A percentile compares a stretch with the other conserved stretches of the same genome.
Conservation (phyloP, 2,113 vertebrate genomes). For the Gavia stellata region DNA sequence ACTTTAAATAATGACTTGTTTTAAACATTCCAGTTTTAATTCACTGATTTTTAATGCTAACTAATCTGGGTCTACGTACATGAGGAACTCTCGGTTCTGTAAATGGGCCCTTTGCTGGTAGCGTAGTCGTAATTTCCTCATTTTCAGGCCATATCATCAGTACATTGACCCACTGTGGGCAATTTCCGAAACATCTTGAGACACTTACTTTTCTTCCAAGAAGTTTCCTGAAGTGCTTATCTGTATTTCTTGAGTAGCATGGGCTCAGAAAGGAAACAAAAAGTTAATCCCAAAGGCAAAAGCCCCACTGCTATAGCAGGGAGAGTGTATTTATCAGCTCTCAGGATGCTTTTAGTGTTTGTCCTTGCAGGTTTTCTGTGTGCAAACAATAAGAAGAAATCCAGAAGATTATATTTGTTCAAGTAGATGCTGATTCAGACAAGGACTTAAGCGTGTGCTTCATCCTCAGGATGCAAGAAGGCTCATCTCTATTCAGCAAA, state of each 20-base stretch:
- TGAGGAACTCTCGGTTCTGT: not conserved
- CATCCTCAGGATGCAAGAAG: not conserved
- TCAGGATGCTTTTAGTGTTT: not conserved
- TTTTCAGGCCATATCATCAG: not conserved
- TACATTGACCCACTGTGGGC: not conserved
- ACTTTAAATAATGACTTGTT: not conserved
- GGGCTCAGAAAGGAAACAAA: not conserved
- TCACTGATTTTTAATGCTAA: not conserved
- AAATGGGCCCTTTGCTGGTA: not conserved
- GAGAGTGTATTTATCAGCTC: not conserved
- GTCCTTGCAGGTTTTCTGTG: not conserved
- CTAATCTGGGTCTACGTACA: not conserved
- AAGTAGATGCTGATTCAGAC: constrained; percentile 41
- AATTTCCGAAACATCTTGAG: not conserved
- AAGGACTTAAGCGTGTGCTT: not conserved
- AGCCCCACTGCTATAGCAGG: not conserved
- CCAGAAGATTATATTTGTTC: constrained; percentile 22
- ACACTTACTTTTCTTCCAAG: not conserved
- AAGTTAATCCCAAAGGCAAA: not conserved
- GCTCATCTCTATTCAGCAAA: constrained; percentile 19
- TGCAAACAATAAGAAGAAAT: constrained; percentile 11
- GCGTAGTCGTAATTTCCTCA: not conserved
- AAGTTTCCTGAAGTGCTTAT: not conserved
- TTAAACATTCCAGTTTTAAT: not conserved
- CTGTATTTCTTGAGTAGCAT: not conserved